Evolutionary conservation across 2,888 invertebrate genomes (phyloP), one percentile per base, ranked within the genome.

Genomic region (Macrophya annulata): DNA sequence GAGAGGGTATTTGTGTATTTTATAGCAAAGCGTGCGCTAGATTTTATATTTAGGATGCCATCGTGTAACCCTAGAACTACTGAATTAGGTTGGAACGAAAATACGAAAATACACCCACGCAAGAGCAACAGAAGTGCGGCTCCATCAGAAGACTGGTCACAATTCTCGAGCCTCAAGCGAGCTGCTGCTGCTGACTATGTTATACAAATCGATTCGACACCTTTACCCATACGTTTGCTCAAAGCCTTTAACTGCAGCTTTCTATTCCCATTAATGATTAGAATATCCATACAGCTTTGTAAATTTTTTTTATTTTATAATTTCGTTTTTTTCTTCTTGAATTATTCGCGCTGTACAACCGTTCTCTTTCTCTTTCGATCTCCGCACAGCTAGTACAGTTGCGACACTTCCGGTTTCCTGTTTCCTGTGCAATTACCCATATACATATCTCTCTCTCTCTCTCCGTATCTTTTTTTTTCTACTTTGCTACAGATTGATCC

Each of bases 51-150:
- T 92, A 92, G 92, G 91, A 90, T 89, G 90, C 89, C 89, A 90
- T 88, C 89, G 88, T 91, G 92, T 92, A 92, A 92, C 92, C 90
- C 90, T 91, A 91, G 92, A 92, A 92, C 92, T 92, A 90, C 92
- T 92, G 92, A 92, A 92, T 92, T 92, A 90, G 92, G 92, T 92
- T 92, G 88, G 92, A 92, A 92, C 92, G 89, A 92, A 92, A 92
- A 92, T 92, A 92, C 88, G 88, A 86, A 83, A 83, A 86, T 86
- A 86, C 91, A 89, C 90, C 90, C 89, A 90, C 90, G 89, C 90
- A 86, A 62, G 89, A 45, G 81, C 4, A 81, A 62, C 43, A 62
- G 81, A 81, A 81, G 59, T 81, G 81, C 81, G 62, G 81, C 62
- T 59, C 9, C 59, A 81, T 62, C 40, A 62, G 59, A 81, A 25